Evolutionary conservation across 2,113 vertebrate genomes (phyloP), one percentile per base, ranked within the genome.

Genomic region (Glareola pratincola): DNA sequence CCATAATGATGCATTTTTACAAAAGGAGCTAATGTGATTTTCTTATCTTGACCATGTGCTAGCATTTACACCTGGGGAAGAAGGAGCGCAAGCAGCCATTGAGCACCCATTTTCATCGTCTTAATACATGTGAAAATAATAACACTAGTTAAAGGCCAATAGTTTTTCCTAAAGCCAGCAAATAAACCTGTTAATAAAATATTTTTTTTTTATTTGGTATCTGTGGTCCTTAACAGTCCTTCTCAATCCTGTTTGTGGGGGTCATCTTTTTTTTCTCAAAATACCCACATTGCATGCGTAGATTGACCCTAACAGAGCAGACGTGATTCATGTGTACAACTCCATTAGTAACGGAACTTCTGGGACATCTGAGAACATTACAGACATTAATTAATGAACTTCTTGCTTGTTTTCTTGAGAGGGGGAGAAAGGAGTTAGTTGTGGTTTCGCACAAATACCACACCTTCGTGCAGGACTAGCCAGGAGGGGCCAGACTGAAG

Each of bases 341-440:
- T 66, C n/a, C 32, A 62, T 24, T 50, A 76, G 41, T 22, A 34
- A 71, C 0, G 15, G 9, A 90, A 50, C 10, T 43, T 86, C 19
- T 3, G 36, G 8, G 39, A 77, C 30, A 57, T 8, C 6, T 5
- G 5, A 45, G 12, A 76, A 19, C 0, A 1, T 43, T 57, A 36
- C 43, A 75, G 84, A 48, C 36, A 51, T 6, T 14, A 50, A 34
- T 19, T 6, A 37, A 76, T 18, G 17, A 4, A 41, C 6, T 54
- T 89, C 76, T 66, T 64, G 27, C 36, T 50, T 72, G 15, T 13
- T 45, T 89, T 68, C 47, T 41, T 18, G 48, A 24, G 39, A 39
- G 4, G 8, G 5, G 9, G 15, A 39, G 39, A 20, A 53, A 54
- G 9, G 24, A 64, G 10, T 29, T 64, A 36, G 4, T 73, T 10